Evolutionary conservation across 2,797 vertebrate genomes (phyloP).

Genomic region (Cryptoblepharus egeriae): DNA sequence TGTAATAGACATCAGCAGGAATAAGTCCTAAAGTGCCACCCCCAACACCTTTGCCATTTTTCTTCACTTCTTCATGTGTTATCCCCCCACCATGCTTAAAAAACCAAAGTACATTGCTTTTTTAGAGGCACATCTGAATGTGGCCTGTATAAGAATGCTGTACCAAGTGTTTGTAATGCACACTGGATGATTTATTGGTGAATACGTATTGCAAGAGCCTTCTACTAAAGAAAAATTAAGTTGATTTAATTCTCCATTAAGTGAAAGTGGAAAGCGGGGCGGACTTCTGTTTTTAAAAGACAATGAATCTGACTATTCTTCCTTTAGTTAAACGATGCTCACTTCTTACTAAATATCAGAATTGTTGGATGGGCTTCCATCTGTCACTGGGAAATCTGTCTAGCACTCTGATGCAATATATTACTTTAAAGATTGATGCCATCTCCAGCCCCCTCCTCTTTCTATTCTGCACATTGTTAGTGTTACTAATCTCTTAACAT

Average conservation of each 20-base stretch:
- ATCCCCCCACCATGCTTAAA: too few relatives aligned
- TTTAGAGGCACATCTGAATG: not conserved
- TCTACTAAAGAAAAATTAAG: constrained; percentile 38
- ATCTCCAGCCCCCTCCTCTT: constrained; percentile 24
- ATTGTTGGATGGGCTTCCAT: constrained; percentile 38
- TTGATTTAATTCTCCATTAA: constrained; percentile 58
- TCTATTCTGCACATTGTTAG: constrained; percentile 61
- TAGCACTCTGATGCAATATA: constrained; percentile 51
- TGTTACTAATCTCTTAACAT: constrained; percentile 68
- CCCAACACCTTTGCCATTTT: too few relatives aligned
- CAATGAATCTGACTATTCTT: constrained; percentile 52
- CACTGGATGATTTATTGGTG: not conserved
- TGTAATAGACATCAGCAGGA: too few relatives aligned
- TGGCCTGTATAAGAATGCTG: not conserved
- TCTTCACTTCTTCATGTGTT: too few relatives aligned
- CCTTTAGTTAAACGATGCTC: constrained; percentile 46
- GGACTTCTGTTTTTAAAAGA: not conserved
- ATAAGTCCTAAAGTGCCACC: too few relatives aligned
- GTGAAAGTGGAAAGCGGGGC: constrained; percentile 42
- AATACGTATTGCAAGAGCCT: constrained; percentile 6
- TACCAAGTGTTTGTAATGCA: not conserved
- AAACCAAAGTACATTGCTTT: too few relatives aligned
- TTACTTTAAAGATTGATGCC: constrained; percentile 67
- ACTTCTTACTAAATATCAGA: constrained; percentile 41
- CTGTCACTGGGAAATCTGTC: constrained; percentile 51